phyloP scores from a whole-genome alignment of 2,113 vertebrate species.

The Miniopterus natalensis region DNA sequence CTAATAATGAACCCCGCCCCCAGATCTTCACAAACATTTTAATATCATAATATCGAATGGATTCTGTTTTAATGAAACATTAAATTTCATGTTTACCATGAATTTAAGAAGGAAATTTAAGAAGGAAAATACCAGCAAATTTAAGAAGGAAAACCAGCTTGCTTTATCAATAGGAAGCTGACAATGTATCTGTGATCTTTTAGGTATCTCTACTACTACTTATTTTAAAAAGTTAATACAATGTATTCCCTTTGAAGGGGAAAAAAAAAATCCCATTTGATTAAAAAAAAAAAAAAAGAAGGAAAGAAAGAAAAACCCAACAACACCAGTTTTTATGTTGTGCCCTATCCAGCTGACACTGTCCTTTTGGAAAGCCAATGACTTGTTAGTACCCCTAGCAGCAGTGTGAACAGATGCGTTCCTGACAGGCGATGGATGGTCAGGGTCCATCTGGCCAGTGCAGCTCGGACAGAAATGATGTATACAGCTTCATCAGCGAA shows the following conservation, averaged over 20 bases:
- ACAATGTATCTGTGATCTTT: conserved; percentile 38
- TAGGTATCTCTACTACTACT: conserved; percentile 32
- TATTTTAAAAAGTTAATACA: conserved; percentile 48
- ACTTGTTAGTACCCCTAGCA: conserved; percentile 99
- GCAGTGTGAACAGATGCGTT: conserved; percentile 99
- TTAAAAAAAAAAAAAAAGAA: conserved; percentile 46
- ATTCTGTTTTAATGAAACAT: conserved; percentile 36
- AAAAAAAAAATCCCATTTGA: conserved; percentile 36
- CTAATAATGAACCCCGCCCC: not conserved
- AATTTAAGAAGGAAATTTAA: conserved; percentile 6
- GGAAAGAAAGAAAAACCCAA: conserved; percentile 59
- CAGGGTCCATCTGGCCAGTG: conserved; percentile 99
- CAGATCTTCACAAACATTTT: conserved; percentile 26
- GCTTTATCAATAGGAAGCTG: conserved; percentile 58
- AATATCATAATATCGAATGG: conserved; percentile 65
- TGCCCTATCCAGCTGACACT: conserved; percentile 93
- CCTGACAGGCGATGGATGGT: conserved; percentile 99
- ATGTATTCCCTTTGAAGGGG: conserved; percentile 26
- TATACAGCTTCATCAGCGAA: conserved; percentile 99
- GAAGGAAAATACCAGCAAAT: conserved; percentile 46
- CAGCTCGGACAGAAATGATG: conserved; percentile 99
- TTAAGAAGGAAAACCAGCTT: conserved; percentile 64
- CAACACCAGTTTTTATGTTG: conserved; percentile 86
- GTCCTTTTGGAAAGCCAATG: conserved; percentile 97
- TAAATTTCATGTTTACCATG: not conserved